These are phyloP conservation scores for Porites rus DNA, from an alignment of 92 coral and sea anemone genomes.

Conservation along the genomic window DNA sequence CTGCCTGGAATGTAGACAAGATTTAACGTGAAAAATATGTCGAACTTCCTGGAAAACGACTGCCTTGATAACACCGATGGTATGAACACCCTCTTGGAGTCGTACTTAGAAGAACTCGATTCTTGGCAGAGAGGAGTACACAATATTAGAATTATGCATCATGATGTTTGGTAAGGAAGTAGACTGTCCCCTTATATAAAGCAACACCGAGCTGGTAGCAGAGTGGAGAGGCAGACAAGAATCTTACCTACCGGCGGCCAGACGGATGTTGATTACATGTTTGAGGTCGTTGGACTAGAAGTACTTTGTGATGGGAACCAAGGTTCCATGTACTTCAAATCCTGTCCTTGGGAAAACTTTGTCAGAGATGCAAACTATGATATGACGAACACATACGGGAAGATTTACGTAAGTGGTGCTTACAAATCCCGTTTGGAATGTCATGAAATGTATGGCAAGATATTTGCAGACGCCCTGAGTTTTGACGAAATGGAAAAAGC, in stretches of 20 bases:
- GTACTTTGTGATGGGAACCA: constrained; percentile 6
- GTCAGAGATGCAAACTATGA: background rate
- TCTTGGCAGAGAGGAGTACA: constrained; percentile 38
- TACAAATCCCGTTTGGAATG: constrained; percentile 11
- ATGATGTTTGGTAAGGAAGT: constrained; percentile 57
- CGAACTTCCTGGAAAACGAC: background rate
- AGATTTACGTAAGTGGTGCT: background rate
- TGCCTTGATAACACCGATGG: background rate
- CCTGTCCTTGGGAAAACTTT: background rate
- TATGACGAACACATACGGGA: constrained; percentile 10
- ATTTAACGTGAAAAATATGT: background rate
- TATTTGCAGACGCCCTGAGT: constrained; percentile 32
- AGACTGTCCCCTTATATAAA: constrained; percentile 36
- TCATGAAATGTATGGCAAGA: constrained; percentile 6
- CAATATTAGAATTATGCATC: constrained; percentile 59
- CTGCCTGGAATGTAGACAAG: background rate
- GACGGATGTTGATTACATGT: constrained; percentile 63
- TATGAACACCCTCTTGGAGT: background rate
- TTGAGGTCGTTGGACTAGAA: constrained; percentile 33
- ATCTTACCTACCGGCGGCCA: constrained; percentile 43
- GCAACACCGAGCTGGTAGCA: constrained; percentile 58
- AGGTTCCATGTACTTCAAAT: constrained; percentile 14
- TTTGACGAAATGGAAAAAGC: constrained; percentile 9
- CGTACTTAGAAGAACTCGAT: constrained; percentile 14
- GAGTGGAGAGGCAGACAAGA: constrained; percentile 60